Conservation (phyloP, 2,888 invertebrate species). For the Dicyrtoma fusca region DNA sequence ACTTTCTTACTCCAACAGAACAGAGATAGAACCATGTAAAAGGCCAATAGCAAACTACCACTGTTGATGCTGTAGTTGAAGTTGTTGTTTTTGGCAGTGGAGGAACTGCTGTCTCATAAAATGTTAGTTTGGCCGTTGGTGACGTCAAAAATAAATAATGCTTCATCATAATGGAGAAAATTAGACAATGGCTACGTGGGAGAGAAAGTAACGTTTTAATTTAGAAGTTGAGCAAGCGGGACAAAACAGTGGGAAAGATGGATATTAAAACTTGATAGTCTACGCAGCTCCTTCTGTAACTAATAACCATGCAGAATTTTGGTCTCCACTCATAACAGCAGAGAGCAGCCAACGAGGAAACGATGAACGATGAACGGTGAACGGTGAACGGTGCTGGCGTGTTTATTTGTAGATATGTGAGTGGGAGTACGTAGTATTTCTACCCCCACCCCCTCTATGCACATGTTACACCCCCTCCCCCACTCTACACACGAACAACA, state of each 20-base stretch:
- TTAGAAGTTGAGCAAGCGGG: conserved; percentile 25
- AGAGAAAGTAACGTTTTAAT: conserved; percentile 23
- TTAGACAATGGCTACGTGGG: not conserved
- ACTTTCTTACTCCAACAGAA: too few species aligned
- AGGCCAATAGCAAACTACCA: too few species aligned
- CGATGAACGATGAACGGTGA: not conserved
- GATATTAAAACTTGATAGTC: conserved; percentile 27
- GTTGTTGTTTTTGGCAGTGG: not conserved
- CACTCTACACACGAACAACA: not conserved
- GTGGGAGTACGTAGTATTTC: conserved; percentile 3
- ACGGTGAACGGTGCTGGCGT: not conserved
- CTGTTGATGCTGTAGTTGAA: too few species aligned
- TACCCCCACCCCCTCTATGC: not conserved
- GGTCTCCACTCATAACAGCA: too few species aligned
- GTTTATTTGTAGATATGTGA: not conserved
- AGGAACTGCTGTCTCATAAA: conserved; percentile 8
- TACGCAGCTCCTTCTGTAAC: not conserved
- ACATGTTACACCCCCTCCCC: not conserved
- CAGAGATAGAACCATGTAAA: too few species aligned
- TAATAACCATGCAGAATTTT: not conserved
- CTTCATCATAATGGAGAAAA: conserved; percentile 8
- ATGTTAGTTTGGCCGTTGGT: conserved; percentile 2
- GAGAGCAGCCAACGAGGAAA: not conserved
- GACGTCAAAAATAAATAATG: conserved; percentile 16
- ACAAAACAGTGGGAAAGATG: conserved; percentile 17